Evolutionary conservation across 2,797 vertebrate species (phyloP).

Genomic region (Myotis vivesi): DNA sequence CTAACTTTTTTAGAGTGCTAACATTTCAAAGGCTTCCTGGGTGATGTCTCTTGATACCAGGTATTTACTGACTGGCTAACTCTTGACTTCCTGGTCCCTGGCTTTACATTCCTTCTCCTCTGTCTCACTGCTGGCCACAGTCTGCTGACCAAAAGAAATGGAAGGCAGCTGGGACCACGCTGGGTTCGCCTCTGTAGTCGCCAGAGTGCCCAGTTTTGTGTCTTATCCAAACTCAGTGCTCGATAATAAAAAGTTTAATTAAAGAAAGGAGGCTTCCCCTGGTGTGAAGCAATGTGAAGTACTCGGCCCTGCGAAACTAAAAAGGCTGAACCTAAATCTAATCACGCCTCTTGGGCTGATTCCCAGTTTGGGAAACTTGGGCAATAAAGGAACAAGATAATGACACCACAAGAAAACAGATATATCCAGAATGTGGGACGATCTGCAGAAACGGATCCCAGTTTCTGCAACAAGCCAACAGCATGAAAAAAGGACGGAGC

Average conservation of each 20-base stretch:
- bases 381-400: constrained; percentile 52
- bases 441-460: constrained; percentile 11
- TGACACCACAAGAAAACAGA: constrained; percentile 49
- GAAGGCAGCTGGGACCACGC: background rate
- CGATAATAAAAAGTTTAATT: background rate
- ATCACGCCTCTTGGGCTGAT: constrained; percentile 18
- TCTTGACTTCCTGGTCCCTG: background rate
- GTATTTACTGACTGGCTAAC: background rate
- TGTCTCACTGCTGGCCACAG: background rate
- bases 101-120: background rate
- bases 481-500: background rate
- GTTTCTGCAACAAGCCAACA: constrained; percentile 7
- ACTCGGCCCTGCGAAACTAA: background rate
- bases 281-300: background rate
- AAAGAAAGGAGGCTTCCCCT: background rate
- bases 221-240: background rate
- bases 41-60: background rate
- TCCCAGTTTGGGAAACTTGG: constrained; percentile 64
- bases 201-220: background rate
- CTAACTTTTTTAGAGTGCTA: background rate
- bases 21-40: background rate
- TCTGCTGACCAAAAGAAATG: background rate
- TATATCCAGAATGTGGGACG: constrained; percentile 52
- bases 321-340: background rate
- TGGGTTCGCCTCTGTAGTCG: background rate